These are phyloP conservation scores for Charina bottae DNA, from an alignment of 2,113 vertebrate species.

Conservation along the genomic window DNA sequence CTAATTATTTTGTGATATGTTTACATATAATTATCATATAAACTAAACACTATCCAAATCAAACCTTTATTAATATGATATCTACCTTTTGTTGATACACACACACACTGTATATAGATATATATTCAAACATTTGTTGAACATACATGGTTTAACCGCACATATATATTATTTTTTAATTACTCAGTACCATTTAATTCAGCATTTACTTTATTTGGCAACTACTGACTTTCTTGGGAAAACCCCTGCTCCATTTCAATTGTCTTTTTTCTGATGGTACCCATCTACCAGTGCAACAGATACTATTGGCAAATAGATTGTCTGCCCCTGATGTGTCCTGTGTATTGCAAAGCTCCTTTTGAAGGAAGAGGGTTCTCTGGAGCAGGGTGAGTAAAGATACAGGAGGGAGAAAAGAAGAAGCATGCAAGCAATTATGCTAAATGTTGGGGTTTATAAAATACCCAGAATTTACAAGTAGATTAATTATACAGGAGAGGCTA, in stretches of 20 bases:
- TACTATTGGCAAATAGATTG: not conserved
- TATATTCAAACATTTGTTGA: not conserved
- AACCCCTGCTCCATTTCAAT: not conserved
- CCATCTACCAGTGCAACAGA: not conserved
- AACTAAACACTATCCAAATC: not conserved
- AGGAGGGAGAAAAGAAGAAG: not conserved
- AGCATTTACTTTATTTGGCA: not conserved
- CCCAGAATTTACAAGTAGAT: too few species aligned
- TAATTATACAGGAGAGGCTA: too few species aligned
- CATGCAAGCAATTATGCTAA: not conserved
- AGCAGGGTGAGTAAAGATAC: not conserved
- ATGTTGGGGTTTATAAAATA: too few species aligned
- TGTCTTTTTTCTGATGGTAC: not conserved
- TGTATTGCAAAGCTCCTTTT: not conserved
- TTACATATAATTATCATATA: not conserved
- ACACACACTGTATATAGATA: not conserved
- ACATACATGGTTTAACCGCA: not conserved
- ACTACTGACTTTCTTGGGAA: not conserved
- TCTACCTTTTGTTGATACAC: not conserved
- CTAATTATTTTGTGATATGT: not conserved
- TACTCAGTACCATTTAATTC: not conserved
- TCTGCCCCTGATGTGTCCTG: not conserved
- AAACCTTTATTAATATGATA: not conserved
- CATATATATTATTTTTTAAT: not conserved
- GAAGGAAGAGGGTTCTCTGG: not conserved